These are phyloP conservation scores for Catharus ustulatus DNA, from an alignment of 2,797 vertebrate species.

Conservation along the genomic window DNA sequence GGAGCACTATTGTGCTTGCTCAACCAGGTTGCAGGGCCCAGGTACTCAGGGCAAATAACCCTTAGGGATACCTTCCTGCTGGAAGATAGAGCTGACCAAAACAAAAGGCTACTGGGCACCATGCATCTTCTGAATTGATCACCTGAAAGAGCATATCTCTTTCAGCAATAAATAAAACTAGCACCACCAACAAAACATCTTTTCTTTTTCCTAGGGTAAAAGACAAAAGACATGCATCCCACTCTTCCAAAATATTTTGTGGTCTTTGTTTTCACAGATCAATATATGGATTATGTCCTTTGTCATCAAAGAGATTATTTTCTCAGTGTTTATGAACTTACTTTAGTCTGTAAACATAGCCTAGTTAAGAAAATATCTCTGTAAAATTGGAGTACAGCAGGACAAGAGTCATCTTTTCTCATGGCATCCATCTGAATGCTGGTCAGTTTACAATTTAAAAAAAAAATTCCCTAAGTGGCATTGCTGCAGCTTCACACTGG, in stretches of 20 bases:
- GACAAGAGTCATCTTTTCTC: not conserved
- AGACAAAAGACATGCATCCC: not conserved
- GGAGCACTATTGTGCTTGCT: fast-evolving
- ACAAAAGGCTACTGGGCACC: not conserved
- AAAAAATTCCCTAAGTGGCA: not conserved
- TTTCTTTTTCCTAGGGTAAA: not conserved
- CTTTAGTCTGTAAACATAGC: not conserved
- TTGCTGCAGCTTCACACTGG: not conserved
- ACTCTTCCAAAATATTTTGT: not conserved
- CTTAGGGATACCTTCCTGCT: not conserved
- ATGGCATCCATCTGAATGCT: not conserved
- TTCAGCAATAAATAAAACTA: not conserved
- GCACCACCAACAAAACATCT: not conserved
- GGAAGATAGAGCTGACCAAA: not conserved
- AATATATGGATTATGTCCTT: not conserved
- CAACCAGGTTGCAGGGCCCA: not conserved
- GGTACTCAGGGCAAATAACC: not conserved
- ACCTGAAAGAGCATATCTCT: not conserved
- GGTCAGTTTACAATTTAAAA: not conserved
- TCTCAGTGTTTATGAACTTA: not conserved
- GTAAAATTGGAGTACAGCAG: not conserved
- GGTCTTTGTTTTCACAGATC: not conserved
- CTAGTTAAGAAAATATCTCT: not conserved
- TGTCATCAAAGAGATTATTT: not conserved
- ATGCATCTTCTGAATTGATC: not conserved